phyloP scores from a whole-genome alignment of 1,140 invertebrate species.

The honey bee (Apis mellifera) region Amel_HAv3.1 CM009944.2:5521001-5521500 shows the following conservation, averaged over 20 bases:
- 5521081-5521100: conserved; percentile 37
- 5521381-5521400: conserved; percentile 38
- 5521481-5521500: conserved; percentile 22
- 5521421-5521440: conserved; percentile 14
- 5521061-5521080: conserved; percentile 40
- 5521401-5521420: conserved; percentile 21
- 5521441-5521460: conserved; percentile 9
- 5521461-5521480: conserved; percentile 24
- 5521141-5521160: conserved; percentile 1
- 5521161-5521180: conserved; percentile 2
- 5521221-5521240: conserved; percentile 29
- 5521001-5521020: conserved; percentile 53
- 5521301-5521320: conserved; percentile 12
- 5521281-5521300: neutral
- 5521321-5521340: neutral
- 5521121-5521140: conserved; percentile 44
- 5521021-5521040: conserved; percentile 57
- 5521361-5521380: neutral
- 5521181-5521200: conserved; percentile 29
- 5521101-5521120: conserved; percentile 43
- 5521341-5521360: conserved; percentile 31
- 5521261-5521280: neutral
- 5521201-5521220: conserved; percentile 20
- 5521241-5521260: neutral
- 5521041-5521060: conserved; percentile 56